phyloP scores from a whole-genome alignment of 2,113 vertebrate species.

The Bagarius yarrelli region DNA sequence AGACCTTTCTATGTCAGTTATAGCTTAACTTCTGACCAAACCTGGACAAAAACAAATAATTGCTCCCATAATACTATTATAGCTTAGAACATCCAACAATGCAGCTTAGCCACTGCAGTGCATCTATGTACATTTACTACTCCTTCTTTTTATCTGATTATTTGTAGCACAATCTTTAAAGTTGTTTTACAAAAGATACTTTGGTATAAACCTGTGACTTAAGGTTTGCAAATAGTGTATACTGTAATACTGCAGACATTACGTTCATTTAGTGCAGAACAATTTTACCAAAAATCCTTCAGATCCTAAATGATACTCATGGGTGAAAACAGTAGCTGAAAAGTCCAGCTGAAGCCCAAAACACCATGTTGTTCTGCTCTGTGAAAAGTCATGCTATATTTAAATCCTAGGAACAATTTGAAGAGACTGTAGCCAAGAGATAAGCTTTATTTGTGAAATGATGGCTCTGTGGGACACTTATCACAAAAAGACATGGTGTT shows the following conservation, averaged over 20 bases:
- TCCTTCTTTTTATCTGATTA: too few species aligned
- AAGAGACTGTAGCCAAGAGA: constrained; percentile 14
- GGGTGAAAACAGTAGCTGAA: not conserved
- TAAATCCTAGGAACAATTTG: not conserved
- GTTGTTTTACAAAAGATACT: not conserved
- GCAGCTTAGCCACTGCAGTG: too few species aligned
- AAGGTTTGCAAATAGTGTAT: too few species aligned
- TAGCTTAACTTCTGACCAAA: not conserved
- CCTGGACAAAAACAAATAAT: too few species aligned
- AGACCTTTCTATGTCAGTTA: not conserved
- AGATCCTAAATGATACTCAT: too few species aligned
- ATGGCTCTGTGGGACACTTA: constrained; percentile 27
- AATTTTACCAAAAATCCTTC: too few species aligned
- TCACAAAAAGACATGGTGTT: constrained; percentile 27
- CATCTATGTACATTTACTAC: too few species aligned
- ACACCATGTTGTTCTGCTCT: not conserved
- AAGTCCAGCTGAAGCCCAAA: not conserved
- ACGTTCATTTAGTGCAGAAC: too few species aligned
- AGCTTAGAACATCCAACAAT: too few species aligned
- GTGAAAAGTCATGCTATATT: not conserved
- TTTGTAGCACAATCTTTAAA: too few species aligned
- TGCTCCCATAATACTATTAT: too few species aligned
- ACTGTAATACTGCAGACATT: too few species aligned
- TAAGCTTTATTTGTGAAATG: constrained; percentile 14
- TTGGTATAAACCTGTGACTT: not conserved